A percentile compares a stretch with the other conserved stretches of the same genome.
These are phyloP conservation scores for Itoplectis maculator DNA, from an alignment of 2,888 invertebrate species.

Conservation along the genomic window DNA sequence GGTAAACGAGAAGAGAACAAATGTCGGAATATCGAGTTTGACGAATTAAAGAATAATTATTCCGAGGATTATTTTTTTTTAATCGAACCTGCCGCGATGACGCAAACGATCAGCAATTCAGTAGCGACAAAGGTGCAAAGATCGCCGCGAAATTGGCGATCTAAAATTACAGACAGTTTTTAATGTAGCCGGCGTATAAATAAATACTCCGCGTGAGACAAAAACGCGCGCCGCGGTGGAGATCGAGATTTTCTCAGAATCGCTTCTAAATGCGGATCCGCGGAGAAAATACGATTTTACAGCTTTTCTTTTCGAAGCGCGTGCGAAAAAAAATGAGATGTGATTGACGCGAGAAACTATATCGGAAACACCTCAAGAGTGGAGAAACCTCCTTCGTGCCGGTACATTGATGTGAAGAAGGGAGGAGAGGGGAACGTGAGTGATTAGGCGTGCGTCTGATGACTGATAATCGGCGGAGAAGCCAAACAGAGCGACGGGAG, in stretches of 20 bases:
- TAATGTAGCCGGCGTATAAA: conserved; percentile 11
- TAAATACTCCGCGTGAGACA: conserved; percentile 2
- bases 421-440: background rate
- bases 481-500: too few species aligned
- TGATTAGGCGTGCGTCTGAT: background rate
- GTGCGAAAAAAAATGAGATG: too few species aligned
- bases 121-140: background rate
- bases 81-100: background rate
- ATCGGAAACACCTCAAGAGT: too few species aligned
- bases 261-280: conserved; percentile 38
- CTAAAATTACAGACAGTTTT: conserved; percentile 4
- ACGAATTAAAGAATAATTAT: too few species aligned
- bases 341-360: too few species aligned
- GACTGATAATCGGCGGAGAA: background rate
- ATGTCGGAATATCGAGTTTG: background rate
- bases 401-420: background rate
- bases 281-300: conserved; percentile 22
- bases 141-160: background rate
- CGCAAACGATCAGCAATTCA: background rate
- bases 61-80: background rate
- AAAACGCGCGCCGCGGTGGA: conserved; percentile 10
- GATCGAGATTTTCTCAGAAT: conserved; percentile 33
- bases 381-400: background rate
- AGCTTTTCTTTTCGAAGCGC: background rate
- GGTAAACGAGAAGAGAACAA: background rate